Percentiles rank a stretch among this genome's conserved stretches.
Conservation (phyloP, 2,113 vertebrate genomes). For the Fregata magnificens region DNA sequence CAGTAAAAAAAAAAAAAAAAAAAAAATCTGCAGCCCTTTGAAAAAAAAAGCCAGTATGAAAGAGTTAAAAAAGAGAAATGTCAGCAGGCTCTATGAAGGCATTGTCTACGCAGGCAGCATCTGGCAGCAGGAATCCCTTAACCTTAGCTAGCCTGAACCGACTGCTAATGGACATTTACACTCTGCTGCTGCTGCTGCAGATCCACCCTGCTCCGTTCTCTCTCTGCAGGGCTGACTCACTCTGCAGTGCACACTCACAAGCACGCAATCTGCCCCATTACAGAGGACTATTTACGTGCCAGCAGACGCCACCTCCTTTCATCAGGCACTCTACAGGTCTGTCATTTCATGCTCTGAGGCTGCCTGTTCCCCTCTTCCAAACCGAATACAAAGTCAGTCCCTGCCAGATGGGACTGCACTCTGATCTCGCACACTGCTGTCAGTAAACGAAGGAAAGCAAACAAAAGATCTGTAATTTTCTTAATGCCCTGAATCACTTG, state of each 20-base stretch:
- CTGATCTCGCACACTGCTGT: not conserved
- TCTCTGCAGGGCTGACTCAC: conserved; percentile 60
- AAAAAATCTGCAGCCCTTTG: not conserved
- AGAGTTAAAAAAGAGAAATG: not conserved
- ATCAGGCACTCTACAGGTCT: not conserved
- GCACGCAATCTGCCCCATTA: not conserved
- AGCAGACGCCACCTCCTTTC: not conserved
- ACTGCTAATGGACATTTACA: not conserved
- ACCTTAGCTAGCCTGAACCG: rapidly evolving
- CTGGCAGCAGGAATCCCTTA: not conserved
- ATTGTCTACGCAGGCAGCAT: not conserved
- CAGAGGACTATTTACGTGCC: not conserved
- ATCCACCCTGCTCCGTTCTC: not conserved
- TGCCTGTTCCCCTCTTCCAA: not conserved
- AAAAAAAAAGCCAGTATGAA: not conserved
- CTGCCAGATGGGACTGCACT: not conserved
- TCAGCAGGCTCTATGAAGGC: not conserved
- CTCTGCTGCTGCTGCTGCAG: not conserved
- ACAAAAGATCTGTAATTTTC: not conserved
- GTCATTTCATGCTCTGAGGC: not conserved
- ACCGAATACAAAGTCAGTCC: not conserved
- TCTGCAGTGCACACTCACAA: not conserved
- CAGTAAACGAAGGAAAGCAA: not conserved
- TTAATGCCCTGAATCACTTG: not conserved
- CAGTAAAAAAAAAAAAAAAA: not conserved